These are phyloP conservation scores for Epinephelus coioides DNA, from an alignment of 2,797 vertebrate genomes.

Conservation along the genomic window DNA sequence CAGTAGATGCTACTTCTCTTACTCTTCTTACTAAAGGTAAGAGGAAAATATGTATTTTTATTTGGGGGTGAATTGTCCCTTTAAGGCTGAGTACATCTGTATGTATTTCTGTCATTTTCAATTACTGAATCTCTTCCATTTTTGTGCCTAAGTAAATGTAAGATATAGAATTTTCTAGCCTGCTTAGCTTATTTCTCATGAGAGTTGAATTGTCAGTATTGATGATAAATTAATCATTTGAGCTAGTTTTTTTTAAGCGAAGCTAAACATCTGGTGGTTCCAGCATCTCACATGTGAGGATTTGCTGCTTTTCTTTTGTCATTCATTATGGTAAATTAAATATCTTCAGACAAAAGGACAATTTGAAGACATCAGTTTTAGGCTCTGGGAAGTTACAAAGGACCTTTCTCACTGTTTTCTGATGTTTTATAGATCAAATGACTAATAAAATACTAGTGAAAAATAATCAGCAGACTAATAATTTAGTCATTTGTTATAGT, in stretches of 20 bases:
- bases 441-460: neutral
- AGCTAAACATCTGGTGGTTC: neutral
- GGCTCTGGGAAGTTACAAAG: neutral
- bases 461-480: neutral
- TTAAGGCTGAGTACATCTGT: neutral
- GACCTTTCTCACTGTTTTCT: neutral
- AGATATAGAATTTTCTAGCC: neutral
- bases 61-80: no score
- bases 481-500: neutral
- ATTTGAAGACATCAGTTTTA: neutral
- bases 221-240: neutral
- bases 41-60: no score
- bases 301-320: neutral
- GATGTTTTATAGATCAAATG: neutral
- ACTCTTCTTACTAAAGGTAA: no score
- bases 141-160: neutral
- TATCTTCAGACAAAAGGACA: neutral
- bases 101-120: neutral
- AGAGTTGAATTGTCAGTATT: neutral
- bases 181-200: neutral
- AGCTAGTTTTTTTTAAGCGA: slow-evolving; percentile 1
- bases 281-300: neutral
- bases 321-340: neutral
- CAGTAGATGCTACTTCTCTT: no score
- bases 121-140: neutral